Base-by-base conservation (phyloP, 2,113 vertebrate genomes). In the Gallinago undulata region DNA sequence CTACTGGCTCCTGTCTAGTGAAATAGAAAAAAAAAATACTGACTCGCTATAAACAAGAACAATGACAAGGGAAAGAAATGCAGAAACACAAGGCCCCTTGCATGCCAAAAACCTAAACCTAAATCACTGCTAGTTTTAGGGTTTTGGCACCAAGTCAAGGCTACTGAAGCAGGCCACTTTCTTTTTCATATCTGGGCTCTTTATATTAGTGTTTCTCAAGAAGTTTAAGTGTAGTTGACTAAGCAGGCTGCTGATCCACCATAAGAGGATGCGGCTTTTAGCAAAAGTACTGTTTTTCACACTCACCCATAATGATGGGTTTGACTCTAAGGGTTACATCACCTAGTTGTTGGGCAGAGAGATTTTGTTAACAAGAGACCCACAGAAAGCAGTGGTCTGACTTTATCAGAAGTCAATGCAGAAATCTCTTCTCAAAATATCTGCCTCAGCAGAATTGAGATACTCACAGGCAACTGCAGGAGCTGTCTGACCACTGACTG, bases 261-360 rank as follows among this genome's bases (percentile, higher is more conserved):
- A 0, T 19, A 10, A 43, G 19, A 84, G 10, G 55, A 53, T 0
- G 0, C 7, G 1, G 5, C 12, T 19, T 28, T 81, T 28, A 59
- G 37, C 19, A 50, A 47, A 70, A 41, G 13, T 33, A 22, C 15
- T 35, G n/a, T 0, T 74, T 51, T 53, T 28, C 68, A 45, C 10
- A 16, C 13, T 79, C 39, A 6, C 10, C 28, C 59, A 1, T 13
- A 19, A 39, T 1, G 12, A 31, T 13, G 13, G 9, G 31, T 47
- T 62, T 70, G 17, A 73, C 18, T 23, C 39, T 45, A 66, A 53
- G 11, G 24, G 45, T 60, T 55, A 9, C n/a, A 4, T 16, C 21
- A 21, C 22, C 31, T 2, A 6, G 23, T 41, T 17, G 63, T 22
- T 28, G 16, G 7, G 25, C 8, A 47, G 31, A 69, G 37, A 84